Evolutionary conservation across 2,113 vertebrate species (phyloP).

Genomic region (Dolichallabes microphthalmus): DNA sequence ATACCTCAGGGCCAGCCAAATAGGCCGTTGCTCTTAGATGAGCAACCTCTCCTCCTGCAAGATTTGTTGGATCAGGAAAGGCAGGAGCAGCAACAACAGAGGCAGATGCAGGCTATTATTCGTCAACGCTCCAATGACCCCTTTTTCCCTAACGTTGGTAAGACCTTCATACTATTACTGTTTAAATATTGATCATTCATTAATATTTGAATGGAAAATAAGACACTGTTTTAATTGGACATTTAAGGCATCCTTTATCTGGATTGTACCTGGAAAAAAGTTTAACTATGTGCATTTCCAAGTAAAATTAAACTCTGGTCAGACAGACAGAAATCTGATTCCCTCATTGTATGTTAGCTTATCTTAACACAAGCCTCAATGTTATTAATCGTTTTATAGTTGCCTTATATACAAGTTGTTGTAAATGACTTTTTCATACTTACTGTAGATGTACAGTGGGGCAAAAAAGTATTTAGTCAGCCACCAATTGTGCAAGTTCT

Average conservation of each 20-base stretch:
- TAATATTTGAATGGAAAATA: background rate
- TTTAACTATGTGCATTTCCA: background rate
- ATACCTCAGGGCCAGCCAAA: constrained; percentile 71
- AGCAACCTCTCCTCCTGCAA: constrained; percentile 93
- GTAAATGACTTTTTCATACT: background rate
- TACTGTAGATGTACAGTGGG: background rate
- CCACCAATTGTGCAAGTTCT: no score
- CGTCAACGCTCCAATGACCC: constrained; percentile 82
- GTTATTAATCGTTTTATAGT: background rate
- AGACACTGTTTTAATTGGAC: background rate
- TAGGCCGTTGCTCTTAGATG: constrained; percentile 86
- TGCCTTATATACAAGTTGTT: background rate
- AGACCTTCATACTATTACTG: constrained; percentile 24
- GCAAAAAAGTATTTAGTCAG: no score
- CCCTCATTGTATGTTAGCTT: background rate
- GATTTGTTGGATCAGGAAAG: constrained; percentile 96
- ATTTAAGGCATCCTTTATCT: background rate
- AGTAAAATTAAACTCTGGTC: background rate
- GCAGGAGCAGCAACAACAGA: constrained; percentile 95
- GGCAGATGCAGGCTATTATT: constrained; percentile 97
- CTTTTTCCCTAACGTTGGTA: constrained; percentile 86
- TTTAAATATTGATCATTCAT: background rate
- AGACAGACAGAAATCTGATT: background rate
- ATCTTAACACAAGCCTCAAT: background rate
- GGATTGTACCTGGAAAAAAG: background rate